A percentile compares a stretch with the other conserved stretches of the same genome.
Evolutionary conservation across 2,113 vertebrate genomes (phyloP).

Genomic region (Pluvianellus socialis): DNA sequence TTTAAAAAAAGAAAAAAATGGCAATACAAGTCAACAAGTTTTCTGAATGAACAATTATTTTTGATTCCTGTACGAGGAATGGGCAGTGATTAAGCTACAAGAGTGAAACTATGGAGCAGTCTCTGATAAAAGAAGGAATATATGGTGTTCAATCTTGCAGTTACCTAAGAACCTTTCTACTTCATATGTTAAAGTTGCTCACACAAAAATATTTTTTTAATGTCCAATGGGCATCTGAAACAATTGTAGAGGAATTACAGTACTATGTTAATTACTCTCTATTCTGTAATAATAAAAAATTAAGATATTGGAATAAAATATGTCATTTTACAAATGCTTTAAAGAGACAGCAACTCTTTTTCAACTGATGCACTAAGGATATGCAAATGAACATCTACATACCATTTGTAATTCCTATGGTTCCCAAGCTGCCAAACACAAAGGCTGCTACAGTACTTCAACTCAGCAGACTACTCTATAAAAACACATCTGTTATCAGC

Average conservation of each 20-base stretch:
- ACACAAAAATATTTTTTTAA: background rate
- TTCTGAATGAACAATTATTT: background rate
- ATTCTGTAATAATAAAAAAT: background rate
- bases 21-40: background rate
- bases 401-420: background rate
- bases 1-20: no score
- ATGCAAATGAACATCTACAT: background rate
- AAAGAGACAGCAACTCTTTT: background rate
- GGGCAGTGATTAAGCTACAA: background rate
- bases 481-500: conserved; percentile 13
- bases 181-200: background rate
- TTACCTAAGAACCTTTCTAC: background rate
- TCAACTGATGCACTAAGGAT: background rate
- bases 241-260: background rate
- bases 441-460: background rate
- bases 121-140: background rate
- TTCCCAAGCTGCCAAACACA: background rate
- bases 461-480: background rate
- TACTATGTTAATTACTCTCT: background rate
- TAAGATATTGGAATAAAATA: background rate
- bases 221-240: background rate
- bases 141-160: background rate
- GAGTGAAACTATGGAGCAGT: background rate
- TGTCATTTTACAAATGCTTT: background rate
- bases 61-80: background rate